A percentile compares a stretch with the other conserved stretches of the same genome.
phyloP scores from a whole-genome alignment of 2,113 vertebrate species.

The Lampris megalopsis region DNA sequence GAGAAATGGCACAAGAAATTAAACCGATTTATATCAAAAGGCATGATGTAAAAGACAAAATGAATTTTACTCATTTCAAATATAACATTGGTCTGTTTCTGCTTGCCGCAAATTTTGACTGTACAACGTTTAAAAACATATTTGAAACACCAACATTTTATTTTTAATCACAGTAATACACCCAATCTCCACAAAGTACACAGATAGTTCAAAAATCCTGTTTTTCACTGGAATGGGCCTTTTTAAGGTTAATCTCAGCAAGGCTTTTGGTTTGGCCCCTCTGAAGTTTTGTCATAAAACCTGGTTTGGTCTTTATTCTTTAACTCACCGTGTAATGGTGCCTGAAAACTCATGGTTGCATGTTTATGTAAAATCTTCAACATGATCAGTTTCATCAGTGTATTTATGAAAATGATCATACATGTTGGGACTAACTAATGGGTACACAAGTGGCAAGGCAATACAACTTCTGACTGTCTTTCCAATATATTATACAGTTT shows the following conservation, averaged over 20 bases:
- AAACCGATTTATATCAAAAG: no score
- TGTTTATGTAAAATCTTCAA: slow-evolving; percentile 16
- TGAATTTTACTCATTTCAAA: no score
- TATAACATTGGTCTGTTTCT: no score
- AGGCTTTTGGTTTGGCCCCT: neutral
- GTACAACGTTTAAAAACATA: no score
- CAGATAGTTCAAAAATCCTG: no score
- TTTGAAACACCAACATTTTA: no score
- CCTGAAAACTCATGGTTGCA: slow-evolving; percentile 22
- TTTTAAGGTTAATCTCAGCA: slow-evolving; percentile 2
- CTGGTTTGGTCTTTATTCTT: neutral
- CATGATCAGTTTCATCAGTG: slow-evolving; percentile 58
- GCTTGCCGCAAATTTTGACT: no score
- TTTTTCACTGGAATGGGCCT: no score
- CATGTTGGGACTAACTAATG: slow-evolving; percentile 66
- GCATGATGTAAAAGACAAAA: no score
- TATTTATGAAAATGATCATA: slow-evolving; percentile 50
- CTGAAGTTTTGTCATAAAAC: neutral
- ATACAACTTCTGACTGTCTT: neutral
- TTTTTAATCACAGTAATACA: no score
- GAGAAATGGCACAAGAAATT: no score
- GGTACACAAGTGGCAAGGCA: slow-evolving; percentile 79
- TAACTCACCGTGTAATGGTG: neutral
- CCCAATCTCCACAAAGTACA: no score
- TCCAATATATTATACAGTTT: neutral